phyloP scores from a whole-genome alignment of 2,888 invertebrate genomes.

The Andrena minutula region DNA sequence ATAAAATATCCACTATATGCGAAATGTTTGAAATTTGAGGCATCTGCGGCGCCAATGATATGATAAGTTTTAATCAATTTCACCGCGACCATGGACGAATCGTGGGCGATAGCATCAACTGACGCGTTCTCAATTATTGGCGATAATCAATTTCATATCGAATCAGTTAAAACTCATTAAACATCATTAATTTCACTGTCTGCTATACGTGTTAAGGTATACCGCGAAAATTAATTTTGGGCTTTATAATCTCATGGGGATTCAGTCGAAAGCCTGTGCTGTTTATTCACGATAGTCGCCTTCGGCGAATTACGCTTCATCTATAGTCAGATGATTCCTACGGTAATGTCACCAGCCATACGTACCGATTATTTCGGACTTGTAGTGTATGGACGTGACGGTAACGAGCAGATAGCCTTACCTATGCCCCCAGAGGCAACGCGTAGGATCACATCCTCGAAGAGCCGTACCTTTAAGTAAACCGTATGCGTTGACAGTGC shows the following conservation, averaged over 20 bases:
- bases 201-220: background rate
- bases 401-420: too few species aligned
- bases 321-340: too few species aligned
- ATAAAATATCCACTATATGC: too few species aligned
- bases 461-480: too few species aligned
- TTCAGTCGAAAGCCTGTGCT: background rate
- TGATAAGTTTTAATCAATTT: background rate
- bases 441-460: too few species aligned
- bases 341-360: too few species aligned
- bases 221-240: background rate
- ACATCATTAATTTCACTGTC: background rate
- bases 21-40: too few species aligned
- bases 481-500: too few species aligned
- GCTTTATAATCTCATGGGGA: background rate
- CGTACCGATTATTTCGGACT: too few species aligned
- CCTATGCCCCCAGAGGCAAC: too few species aligned
- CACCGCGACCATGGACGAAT: background rate
- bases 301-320: too few species aligned
- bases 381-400: too few species aligned
- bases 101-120: background rate
- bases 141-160: background rate
- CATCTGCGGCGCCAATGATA: background rate
- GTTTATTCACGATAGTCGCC: background rate
- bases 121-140: background rate
- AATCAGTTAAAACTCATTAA: background rate